Conservation (phyloP, 2,113 vertebrate genomes). For the Eptesicus fuscus region DNA sequence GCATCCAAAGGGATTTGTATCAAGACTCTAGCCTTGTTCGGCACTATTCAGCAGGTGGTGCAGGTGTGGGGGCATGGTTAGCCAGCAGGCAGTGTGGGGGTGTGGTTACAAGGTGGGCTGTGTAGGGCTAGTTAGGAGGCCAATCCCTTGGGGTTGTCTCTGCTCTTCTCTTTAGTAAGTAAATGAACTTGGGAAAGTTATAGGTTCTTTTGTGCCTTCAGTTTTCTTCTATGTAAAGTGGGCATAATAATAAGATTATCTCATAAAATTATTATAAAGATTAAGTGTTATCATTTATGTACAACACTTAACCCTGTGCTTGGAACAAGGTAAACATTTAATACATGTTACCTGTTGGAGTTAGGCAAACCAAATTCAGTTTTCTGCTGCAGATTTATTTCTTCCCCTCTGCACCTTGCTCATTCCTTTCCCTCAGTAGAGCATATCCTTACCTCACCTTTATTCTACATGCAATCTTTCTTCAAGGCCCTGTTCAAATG, state of each 20-base stretch:
- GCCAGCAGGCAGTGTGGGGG: neutral
- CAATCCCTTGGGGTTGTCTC: neutral
- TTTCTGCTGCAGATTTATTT: neutral
- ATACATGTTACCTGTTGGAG: neutral
- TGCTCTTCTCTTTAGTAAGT: neutral
- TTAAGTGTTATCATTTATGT: neutral
- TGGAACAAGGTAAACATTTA: neutral
- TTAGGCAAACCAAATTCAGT: neutral
- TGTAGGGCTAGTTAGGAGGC: neutral
- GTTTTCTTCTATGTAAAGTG: neutral
- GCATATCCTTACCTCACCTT: neutral
- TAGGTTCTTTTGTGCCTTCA: neutral
- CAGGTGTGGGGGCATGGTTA: neutral
- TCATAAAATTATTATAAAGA: neutral
- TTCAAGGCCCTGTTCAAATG: neutral
- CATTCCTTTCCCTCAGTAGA: neutral
- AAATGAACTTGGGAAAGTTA: neutral
- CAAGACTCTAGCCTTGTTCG: too few relatives aligned
- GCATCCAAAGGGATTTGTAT: neutral
- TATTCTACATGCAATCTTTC: neutral
- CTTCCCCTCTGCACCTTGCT: neutral
- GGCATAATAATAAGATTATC: neutral
- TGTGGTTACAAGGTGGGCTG: neutral
- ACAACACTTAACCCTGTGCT: neutral
- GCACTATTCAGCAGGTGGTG: rapidly evolving